Conservation (phyloP, 2,888 invertebrate genomes). For the Amphipoea oculea region DNA sequence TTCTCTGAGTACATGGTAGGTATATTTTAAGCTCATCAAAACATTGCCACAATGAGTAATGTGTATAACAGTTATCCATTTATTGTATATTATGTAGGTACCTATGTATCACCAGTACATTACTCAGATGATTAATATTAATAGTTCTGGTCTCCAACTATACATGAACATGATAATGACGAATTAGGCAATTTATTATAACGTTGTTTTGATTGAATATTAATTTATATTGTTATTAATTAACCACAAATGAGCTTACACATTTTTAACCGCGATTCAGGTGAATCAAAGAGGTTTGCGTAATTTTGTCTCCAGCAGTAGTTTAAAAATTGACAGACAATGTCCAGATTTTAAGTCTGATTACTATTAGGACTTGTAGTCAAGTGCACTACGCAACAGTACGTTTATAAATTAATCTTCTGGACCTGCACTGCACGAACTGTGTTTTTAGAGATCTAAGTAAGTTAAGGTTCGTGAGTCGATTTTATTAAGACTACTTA, state of each 20-base stretch:
- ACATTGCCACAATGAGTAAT: constrained; percentile 47
- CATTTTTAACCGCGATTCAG: not conserved
- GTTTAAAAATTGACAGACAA: not conserved
- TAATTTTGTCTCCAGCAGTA: not conserved
- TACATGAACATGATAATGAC: constrained; percentile 11
- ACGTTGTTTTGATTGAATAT: constrained; percentile 6
- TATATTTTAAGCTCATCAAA: constrained; percentile 43
- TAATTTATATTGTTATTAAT: constrained; percentile 1
- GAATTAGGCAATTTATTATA: not conserved
- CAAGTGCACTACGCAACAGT: no score
- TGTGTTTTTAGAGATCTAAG: not conserved
- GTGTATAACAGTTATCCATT: constrained; percentile 26
- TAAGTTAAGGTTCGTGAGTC: not conserved
- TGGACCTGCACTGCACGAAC: not conserved
- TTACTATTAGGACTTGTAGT: not conserved
- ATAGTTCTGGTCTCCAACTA: constrained; percentile 12
- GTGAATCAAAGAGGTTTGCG: not conserved
- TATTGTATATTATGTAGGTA: constrained; percentile 20
- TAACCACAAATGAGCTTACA: not conserved
- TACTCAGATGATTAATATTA: constrained; percentile 37
- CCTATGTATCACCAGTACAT: constrained; percentile 35
- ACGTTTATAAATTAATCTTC: not conserved
- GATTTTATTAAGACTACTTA: not conserved
- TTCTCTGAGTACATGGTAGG: constrained; percentile 20
- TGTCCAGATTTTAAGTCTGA: not conserved